A percentile compares a stretch with the other conserved stretches of the same genome.
These are phyloP conservation scores for Lagodon rhomboides DNA, from an alignment of 2,797 vertebrate genomes.

Conservation along the genomic window DNA sequence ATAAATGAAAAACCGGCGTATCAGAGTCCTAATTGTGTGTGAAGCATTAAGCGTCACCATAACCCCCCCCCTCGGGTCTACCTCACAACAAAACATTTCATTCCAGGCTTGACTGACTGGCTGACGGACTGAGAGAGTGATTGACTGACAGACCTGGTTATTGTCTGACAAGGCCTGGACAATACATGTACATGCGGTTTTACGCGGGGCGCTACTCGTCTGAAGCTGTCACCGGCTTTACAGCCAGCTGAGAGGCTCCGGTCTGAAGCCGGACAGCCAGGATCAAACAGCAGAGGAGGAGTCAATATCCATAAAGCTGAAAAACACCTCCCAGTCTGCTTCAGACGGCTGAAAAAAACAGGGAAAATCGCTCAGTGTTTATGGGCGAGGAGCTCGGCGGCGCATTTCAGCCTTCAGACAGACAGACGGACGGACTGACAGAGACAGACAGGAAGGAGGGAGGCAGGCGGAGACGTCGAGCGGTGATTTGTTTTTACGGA, in stretches of 20 bases:
- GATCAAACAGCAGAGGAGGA: slow-evolving; percentile 68
- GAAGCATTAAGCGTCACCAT: slow-evolving; percentile 27
- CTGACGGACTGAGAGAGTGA: slow-evolving; percentile 16
- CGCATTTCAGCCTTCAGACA: slow-evolving; percentile 28
- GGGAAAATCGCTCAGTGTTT: slow-evolving; percentile 62
- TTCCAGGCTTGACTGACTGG: slow-evolving; percentile 25
- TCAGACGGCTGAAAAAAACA: slow-evolving; percentile 54
- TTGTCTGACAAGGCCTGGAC: slow-evolving; percentile 24
- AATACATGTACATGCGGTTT: slow-evolving; percentile 26
- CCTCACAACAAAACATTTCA: slow-evolving; percentile 38
- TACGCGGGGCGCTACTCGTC: slow-evolving; percentile 25
- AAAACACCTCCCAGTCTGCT: slow-evolving; percentile 62
- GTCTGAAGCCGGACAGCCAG: slow-evolving; percentile 51
- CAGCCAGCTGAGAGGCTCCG: slow-evolving; percentile 39
- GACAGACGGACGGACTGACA: slow-evolving; percentile 37
- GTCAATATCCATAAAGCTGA: slow-evolving; percentile 69
- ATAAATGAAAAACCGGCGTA: slow-evolving; percentile 45
- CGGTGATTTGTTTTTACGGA: slow-evolving; percentile 36
- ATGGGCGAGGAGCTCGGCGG: slow-evolving; percentile 37
- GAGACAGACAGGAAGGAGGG: slow-evolving; percentile 17
- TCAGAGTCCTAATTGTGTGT: slow-evolving; percentile 45
- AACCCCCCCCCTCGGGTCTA: neutral
- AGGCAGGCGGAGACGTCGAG: slow-evolving; percentile 16
- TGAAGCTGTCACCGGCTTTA: slow-evolving; percentile 53
- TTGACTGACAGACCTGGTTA: slow-evolving; percentile 41